These are phyloP conservation scores for Uromys caudimaculatus DNA, from an alignment of 2,797 vertebrate genomes.

Conservation along the genomic window DNA sequence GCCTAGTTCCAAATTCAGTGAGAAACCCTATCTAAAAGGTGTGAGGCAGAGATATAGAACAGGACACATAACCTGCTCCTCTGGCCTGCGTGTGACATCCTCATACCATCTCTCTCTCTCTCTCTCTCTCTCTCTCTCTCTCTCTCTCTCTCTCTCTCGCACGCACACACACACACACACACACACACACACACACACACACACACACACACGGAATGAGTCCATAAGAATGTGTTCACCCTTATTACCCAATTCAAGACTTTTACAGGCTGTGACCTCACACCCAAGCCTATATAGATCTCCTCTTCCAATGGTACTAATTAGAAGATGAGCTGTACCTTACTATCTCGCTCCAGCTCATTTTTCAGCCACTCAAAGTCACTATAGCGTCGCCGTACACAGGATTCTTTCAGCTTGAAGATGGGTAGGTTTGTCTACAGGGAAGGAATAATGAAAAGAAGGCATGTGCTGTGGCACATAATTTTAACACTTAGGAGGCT, in stretches of 20 bases:
- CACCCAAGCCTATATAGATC: neutral
- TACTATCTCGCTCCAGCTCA: constrained; percentile 98
- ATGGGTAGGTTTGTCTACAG: constrained; percentile 97
- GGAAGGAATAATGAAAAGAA: constrained; percentile 63
- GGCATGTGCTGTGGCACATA: neutral
- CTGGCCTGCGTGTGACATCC: neutral
- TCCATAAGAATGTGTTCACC: constrained; percentile 7
- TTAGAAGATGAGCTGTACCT: constrained; percentile 88
- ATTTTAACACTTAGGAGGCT: neutral
- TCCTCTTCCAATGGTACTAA: constrained; percentile 2
- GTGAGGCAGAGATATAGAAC: neutral
- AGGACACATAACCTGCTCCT: neutral
- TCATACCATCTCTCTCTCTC: neutral
- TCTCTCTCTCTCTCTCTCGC: too few relatives aligned
- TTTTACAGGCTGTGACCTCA: constrained; percentile 25
- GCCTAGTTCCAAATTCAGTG: neutral
- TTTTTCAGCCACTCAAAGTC: constrained; percentile 99
- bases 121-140: too few relatives aligned
- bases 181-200: neutral
- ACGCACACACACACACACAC: too few relatives aligned
- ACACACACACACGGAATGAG: neutral
- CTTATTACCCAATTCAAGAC: constrained; percentile 2
- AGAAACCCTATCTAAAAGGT: neutral
- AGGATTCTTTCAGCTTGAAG: constrained; percentile 98
- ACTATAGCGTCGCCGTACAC: constrained; percentile 97